Conservation (phyloP, 2,113 vertebrate species). For the Lepus americanus region DNA sequence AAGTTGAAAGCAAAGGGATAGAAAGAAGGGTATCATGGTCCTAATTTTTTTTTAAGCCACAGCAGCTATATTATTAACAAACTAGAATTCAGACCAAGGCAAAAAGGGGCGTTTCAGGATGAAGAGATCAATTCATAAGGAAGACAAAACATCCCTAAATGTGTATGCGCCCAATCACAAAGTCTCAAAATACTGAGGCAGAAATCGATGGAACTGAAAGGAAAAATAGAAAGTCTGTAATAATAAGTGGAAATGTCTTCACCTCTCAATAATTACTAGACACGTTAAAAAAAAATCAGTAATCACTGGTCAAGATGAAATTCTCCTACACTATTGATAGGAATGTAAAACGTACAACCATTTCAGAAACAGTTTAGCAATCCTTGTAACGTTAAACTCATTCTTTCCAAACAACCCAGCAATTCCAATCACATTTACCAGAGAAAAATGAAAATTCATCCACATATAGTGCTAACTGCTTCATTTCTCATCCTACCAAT, state of each 20-base stretch:
- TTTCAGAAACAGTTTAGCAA: background rate
- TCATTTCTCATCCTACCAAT: background rate
- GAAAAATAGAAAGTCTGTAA: background rate
- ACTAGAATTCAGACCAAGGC: background rate
- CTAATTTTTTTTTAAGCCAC: background rate
- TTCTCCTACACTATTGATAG: background rate
- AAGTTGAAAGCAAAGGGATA: background rate
- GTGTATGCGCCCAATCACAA: background rate
- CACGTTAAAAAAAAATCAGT: background rate
- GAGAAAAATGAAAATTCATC: conserved; percentile 11
- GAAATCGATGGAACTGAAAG: conserved; percentile 14
- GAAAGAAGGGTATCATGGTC: background rate
- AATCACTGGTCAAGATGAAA: background rate
- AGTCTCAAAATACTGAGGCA: background rate
- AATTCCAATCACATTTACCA: background rate
- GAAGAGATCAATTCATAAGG: background rate
- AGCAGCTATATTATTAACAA: background rate
- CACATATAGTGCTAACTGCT: background rate
- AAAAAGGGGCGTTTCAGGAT: background rate
- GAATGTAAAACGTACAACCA: background rate
- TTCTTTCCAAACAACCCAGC: background rate
- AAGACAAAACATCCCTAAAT: background rate
- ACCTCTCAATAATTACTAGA: background rate
- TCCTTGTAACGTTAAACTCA: background rate
- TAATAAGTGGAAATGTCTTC: background rate